Evolutionary conservation across 2,888 invertebrate genomes (phyloP).

Genomic region (Callyntrura sp.): DNA sequence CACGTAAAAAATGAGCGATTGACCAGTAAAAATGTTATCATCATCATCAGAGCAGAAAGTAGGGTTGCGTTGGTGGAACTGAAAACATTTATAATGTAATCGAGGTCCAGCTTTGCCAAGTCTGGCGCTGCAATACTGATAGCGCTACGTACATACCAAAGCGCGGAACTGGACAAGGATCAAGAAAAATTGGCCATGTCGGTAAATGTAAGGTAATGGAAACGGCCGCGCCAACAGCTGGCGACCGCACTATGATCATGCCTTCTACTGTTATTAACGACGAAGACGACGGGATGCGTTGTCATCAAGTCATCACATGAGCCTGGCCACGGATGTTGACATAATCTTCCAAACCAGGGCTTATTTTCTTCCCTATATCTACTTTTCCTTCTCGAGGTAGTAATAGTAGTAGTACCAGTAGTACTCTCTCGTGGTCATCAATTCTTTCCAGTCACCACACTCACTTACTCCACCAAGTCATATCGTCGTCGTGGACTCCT

Average conservation of each 20-base stretch:
- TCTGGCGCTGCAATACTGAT: too few relatives aligned
- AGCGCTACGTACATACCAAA: too few relatives aligned
- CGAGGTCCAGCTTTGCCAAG: too few relatives aligned
- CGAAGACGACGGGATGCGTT: not conserved
- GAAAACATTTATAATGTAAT: too few relatives aligned
- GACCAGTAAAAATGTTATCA: not conserved
- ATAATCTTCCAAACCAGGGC: slow-evolving; percentile 16
- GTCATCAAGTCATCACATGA: slow-evolving; percentile 32
- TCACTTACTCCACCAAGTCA: too few relatives aligned
- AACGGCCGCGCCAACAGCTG: slow-evolving; percentile 18
- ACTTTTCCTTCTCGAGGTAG: not conserved
- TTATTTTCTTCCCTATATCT: not conserved
- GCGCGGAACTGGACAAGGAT: too few relatives aligned
- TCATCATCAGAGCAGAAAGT: too few relatives aligned
- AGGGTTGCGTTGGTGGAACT: too few relatives aligned
- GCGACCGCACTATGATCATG: not conserved
- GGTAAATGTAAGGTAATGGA: slow-evolving; percentile 1
- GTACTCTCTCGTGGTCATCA: slow-evolving; percentile 25
- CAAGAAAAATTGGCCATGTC: slow-evolving; percentile 24
- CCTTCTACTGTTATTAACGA: slow-evolving; percentile 19
- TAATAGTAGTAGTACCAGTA: too few relatives aligned
- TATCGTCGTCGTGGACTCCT: not conserved
- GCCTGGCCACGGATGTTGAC: slow-evolving; percentile 22
- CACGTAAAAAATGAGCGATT: slow-evolving; percentile 35
- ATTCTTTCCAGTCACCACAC: not conserved